Evolutionary conservation across 1,140 invertebrate genomes (phyloP).

Genomic region (Drosophila mayri): DNA sequence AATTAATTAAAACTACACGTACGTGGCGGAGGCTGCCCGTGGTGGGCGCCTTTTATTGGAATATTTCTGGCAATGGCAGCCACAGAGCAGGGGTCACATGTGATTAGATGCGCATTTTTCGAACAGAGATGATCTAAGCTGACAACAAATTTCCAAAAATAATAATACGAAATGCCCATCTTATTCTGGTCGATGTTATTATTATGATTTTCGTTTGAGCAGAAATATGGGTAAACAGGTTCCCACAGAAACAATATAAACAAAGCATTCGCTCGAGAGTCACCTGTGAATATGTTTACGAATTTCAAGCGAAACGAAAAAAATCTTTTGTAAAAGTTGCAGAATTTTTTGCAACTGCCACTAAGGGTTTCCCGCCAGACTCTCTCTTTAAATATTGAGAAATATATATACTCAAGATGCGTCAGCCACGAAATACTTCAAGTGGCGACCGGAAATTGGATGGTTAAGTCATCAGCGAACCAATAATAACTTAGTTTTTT

Average conservation of each 20-base stretch:
- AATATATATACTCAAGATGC: slow-evolving; percentile 37
- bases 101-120: slow-evolving; percentile 73
- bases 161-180: slow-evolving; percentile 36
- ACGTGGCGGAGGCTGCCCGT: slow-evolving; percentile 62
- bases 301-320: slow-evolving; percentile 38
- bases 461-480: slow-evolving; percentile 27
- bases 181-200: slow-evolving; percentile 43
- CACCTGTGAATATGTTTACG: slow-evolving; percentile 31
- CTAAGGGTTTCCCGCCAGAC: slow-evolving; percentile 20
- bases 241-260: slow-evolving; percentile 32
- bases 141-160: slow-evolving; percentile 49
- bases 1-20: slow-evolving; percentile 81
- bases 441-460: slow-evolving; percentile 62
- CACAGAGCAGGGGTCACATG: slow-evolving; percentile 42
- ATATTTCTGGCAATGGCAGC: slow-evolving; percentile 60
- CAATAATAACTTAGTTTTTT: slow-evolving; percentile 14
- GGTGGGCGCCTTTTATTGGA: slow-evolving; percentile 34
- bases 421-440: slow-evolving; percentile 52
- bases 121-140: slow-evolving; percentile 65
- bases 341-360: slow-evolving; percentile 43
- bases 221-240: slow-evolving; percentile 55
- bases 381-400: slow-evolving; percentile 6
- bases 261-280: slow-evolving; percentile 19
- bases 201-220: slow-evolving; percentile 48
- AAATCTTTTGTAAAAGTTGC: slow-evolving; percentile 38